phyloP scores from a whole-genome alignment of 2,888 invertebrate species.

The Noctua fimbriata region DNA sequence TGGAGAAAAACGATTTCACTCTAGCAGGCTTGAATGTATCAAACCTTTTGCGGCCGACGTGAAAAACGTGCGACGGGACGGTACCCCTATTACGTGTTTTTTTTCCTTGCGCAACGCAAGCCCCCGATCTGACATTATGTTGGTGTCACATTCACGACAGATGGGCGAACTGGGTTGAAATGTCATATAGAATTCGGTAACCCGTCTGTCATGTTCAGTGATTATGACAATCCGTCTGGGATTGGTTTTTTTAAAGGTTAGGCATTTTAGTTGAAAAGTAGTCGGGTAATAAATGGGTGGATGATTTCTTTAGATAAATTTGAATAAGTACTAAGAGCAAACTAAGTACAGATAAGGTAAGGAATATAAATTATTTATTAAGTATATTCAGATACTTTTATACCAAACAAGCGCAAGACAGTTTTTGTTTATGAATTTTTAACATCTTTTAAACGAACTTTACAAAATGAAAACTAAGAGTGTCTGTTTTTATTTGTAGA shows the following conservation, averaged over 20 bases:
- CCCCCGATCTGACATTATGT: constrained; percentile 19
- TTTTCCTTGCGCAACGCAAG: constrained; percentile 17
- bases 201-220: constrained; percentile 13
- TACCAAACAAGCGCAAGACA: neutral
- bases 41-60: constrained; percentile 17
- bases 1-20: neutral
- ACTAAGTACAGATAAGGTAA: neutral
- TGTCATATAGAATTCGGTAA: constrained; percentile 21
- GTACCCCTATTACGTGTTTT: neutral
- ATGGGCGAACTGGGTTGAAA: constrained; percentile 40
- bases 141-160: constrained; percentile 31
- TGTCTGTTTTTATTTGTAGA: neutral
- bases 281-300: neutral
- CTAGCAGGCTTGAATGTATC: constrained; percentile 1
- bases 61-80: constrained; percentile 12
- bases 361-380: neutral
- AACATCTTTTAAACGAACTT: neutral
- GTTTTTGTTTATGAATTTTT: neutral
- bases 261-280: neutral
- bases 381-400: neutral
- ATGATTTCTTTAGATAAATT: neutral
- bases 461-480: neutral
- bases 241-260: constrained; percentile 27
- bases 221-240: constrained; percentile 19
- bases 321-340: neutral